A percentile compares a stretch with the other conserved stretches of the same genome.
phyloP scores from a whole-genome alignment of 2,797 vertebrate species.

The Scyliorhinus canicula region DNA sequence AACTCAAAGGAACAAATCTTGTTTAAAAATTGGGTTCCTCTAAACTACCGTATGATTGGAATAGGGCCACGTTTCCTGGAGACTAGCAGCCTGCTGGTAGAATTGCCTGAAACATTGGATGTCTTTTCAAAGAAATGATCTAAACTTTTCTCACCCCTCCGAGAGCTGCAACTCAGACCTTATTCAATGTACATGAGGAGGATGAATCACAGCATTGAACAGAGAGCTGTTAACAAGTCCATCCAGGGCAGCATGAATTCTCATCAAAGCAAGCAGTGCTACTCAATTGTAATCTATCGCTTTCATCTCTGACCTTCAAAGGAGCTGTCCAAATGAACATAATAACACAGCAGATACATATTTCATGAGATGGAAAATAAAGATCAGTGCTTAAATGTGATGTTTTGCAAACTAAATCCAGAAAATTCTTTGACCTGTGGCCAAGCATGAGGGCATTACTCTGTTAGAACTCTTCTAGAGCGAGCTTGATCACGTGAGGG shows the following conservation, averaged over 20 bases:
- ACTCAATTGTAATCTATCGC: not conserved
- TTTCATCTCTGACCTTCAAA: constrained; percentile 26
- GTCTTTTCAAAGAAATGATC: not conserved
- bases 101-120: not conserved
- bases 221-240: not conserved
- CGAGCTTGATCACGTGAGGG: not conserved
- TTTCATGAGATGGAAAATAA: not conserved
- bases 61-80: not conserved
- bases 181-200: constrained; percentile 14
- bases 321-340: not conserved
- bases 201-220: not conserved
- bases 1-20: not conserved
- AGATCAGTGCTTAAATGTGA: not conserved
- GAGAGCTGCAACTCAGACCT: not conserved
- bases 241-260: not conserved
- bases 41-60: not conserved
- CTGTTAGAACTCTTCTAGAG: not conserved
- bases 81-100: not conserved
- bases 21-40: not conserved
- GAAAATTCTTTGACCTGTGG: not conserved
- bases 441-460: not conserved
- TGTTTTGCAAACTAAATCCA: not conserved
- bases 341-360: constrained; percentile 1
- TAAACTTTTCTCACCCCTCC: not conserved
- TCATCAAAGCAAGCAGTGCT: not conserved